Percentiles rank a stretch among this genome's conserved stretches.
Evolutionary conservation across 2,113 vertebrate species (phyloP).

Genomic region (Rousettus leschenaultii): DNA sequence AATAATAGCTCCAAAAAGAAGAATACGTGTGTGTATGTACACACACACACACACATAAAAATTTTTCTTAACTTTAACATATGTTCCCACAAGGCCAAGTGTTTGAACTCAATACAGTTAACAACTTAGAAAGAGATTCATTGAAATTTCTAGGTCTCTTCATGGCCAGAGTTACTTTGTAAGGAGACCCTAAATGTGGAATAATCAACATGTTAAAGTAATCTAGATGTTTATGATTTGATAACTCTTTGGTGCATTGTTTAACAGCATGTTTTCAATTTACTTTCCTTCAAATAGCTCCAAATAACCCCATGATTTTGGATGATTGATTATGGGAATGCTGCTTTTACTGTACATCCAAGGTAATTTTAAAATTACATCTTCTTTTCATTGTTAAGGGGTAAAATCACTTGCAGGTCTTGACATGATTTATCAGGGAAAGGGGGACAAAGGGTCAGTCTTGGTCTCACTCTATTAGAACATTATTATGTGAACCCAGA

Average conservation of each 20-base stretch:
- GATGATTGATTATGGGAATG: constrained; percentile 80
- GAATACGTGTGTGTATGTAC: not conserved
- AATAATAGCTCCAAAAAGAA: constrained; percentile 55
- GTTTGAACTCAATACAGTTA: constrained; percentile 59
- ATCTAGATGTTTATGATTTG: constrained; percentile 77
- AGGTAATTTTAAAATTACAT: constrained; percentile 80
- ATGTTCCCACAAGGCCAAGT: constrained; percentile 41
- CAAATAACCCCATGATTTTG: constrained; percentile 77
- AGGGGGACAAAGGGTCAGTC: constrained; percentile 42
- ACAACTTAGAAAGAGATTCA: constrained; percentile 65
- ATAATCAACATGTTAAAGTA: constrained; percentile 78
- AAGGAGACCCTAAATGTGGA: constrained; percentile 67
- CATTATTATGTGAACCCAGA: constrained; percentile 13
- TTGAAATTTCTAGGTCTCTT: constrained; percentile 64
- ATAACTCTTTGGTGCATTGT: constrained; percentile 77
- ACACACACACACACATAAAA: not conserved
- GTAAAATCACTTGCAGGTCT: constrained; percentile 77
- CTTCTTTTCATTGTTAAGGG: constrained; percentile 78
- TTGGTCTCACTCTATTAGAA: constrained; percentile 45
- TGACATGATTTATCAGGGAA: constrained; percentile 76
- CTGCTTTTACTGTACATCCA: constrained; percentile 75
- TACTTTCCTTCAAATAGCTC: constrained; percentile 77
- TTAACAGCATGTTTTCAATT: constrained; percentile 79
- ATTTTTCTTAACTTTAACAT: constrained; percentile 39
- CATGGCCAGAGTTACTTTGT: constrained; percentile 49